Evolutionary conservation across 2,888 invertebrate genomes (phyloP), one percentile per base, ranked within the genome.

Genomic region (Plagodis dolabraria): DNA sequence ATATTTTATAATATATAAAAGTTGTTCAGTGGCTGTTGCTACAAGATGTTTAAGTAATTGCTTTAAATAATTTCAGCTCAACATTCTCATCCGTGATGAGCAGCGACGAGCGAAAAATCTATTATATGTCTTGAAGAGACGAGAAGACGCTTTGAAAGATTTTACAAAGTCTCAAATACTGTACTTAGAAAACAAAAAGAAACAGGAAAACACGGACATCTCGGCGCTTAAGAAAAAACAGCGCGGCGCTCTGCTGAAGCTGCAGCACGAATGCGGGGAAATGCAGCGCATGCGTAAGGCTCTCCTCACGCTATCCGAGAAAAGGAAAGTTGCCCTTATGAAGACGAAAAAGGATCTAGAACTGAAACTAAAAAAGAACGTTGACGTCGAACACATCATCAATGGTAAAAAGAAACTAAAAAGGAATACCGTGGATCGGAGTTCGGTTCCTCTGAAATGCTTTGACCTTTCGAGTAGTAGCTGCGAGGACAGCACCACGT

Each of bases 261-360:
- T 95, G 38, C 94, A 95, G 62, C 94, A 95, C 75, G 95, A 95
- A 74, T 94, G 95, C 77, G 95, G 95, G 49, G 95, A 96, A 81
- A 95, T 96, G 90, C 93, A 94, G 73, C 91, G 94, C 72, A 92
- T 92, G 89, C 84, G 91, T 5, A 91, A 89, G 69, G 88, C 91
- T 6, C 71, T 92, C 11, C 75, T 92, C 35, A 79, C 89, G 5
- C 80, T 90, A 50, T 89, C 91, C 0, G 91, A 92, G 42, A 89
- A 86, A 64, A 80, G 92, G 0, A 91, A 91, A 77, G 71, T 83
- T 6, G 89, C 87, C 33, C 86, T 92, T 50, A 84, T 91, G 80
- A 90, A 87, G 71, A 92, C 92, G 0, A 92, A 90, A 67, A 90
- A 85, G 63, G 90, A 86, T 58, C 86, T 92, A 57, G 91, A 92